Base-by-base conservation (phyloP, 2,888 invertebrate species). In the Sturmia bella region DNA sequence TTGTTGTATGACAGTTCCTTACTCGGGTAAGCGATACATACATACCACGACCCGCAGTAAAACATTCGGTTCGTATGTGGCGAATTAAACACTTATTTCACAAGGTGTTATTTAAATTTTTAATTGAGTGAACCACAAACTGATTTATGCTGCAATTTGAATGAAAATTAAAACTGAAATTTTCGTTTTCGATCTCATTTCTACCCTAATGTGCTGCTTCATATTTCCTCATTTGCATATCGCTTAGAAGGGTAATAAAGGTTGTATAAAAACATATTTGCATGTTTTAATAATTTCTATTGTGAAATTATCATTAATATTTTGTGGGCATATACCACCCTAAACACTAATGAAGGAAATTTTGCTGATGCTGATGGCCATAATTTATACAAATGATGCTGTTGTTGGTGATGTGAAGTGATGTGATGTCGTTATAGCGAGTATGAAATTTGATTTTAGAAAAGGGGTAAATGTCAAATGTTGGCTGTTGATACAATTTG, bases 391-490 rank as follows among this genome's bases (percentile, higher is more conserved):
- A 48, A 75, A 75, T 76, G 24, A 32, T 48, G 39, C 66, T 72
- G 32, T 52, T 32, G 11, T 15, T 57, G 41, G 52, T 56, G 41
- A n/a, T 43, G 15, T 3, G 19, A 45, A 15, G 43, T n/a, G 11
- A 11, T 15, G 1, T 15, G 12, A 45, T 24, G 52, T 54, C 24
- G 45, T 70, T 56, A 50, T 56, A 37, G 68, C 17, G 27, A 77
- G 50, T 48, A 63, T 56, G 41, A 41, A 59, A 69, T 79, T 63
- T 69, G 57, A 63, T 75, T 75, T 56, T n/a, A 15, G 17, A 52
- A 52, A 68, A 74, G 45, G 74, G 80, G 57, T 74, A 61, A 69
- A 69, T 75, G 63, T 59, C 56, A 75, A 75, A 63, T 50, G 61
- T 15, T 41, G 52, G 17, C 24, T 63, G 61, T 61, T 59, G 61